These are phyloP conservation scores for Smittia sp. DNA, from an alignment of 2,888 invertebrate genomes.

Conservation along the genomic window DNA sequence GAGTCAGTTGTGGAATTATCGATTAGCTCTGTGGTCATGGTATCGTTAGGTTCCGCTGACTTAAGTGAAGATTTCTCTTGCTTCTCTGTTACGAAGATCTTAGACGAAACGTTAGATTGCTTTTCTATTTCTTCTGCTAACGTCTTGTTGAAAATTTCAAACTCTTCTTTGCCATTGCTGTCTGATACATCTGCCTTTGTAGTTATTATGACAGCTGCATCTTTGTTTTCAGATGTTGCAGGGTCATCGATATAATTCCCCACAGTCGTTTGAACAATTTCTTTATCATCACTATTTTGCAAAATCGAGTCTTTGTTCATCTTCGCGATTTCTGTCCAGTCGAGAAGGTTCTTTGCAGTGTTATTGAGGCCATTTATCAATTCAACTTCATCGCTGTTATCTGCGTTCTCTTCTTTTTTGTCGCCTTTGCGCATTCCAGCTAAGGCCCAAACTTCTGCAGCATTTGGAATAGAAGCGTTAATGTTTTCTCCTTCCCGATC, in stretches of 20 bases:
- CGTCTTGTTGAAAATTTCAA: no score
- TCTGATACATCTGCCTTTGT: no score
- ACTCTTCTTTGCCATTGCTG: no score
- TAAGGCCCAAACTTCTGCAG: constrained; percentile 50
- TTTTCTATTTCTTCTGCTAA: neutral
- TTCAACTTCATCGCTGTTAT: constrained; percentile 27
- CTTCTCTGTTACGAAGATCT: no score
- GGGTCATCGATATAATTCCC: constrained; percentile 7
- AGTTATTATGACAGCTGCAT: neutral
- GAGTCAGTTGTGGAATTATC: neutral
- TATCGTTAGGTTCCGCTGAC: neutral
- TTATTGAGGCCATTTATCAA: neutral
- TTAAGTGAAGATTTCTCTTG: neutral
- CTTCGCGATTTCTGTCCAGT: constrained; percentile 23
- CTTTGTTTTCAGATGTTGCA: constrained; percentile 21
- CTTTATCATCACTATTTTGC: neutral
- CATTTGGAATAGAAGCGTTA: constrained; percentile 46
- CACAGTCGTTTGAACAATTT: neutral
- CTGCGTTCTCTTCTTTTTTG: constrained; percentile 17
- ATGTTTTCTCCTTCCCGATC: constrained; percentile 23
- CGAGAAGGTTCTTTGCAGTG: constrained; percentile 24
- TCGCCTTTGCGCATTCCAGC: constrained; percentile 48
- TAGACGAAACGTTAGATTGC: no score
- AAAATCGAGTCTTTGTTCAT: neutral
- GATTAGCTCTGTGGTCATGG: neutral